Conservation (phyloP, 2,888 invertebrate genomes). For the Thymelicus sylvestris region DNA sequence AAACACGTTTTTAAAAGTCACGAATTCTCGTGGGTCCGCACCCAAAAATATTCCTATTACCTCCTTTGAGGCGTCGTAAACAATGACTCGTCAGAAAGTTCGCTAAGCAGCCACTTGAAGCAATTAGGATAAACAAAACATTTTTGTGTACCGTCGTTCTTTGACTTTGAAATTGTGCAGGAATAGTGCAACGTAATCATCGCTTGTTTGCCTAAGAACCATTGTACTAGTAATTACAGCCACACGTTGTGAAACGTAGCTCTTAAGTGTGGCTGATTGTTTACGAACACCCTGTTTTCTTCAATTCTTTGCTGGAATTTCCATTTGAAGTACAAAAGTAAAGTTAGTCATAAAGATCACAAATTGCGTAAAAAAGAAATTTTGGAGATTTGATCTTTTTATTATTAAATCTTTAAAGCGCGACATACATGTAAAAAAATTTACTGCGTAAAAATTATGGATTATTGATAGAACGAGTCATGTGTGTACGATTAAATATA, state of each 20-base stretch:
- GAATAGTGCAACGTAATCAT: slow-evolving; percentile 19
- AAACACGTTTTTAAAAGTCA: slow-evolving; percentile 68
- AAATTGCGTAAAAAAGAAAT: too few relatives aligned
- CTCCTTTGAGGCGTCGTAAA: slow-evolving; percentile 69
- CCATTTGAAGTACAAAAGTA: neutral
- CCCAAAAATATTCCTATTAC: slow-evolving; percentile 77
- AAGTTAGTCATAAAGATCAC: neutral
- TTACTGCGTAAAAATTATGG: too few relatives aligned
- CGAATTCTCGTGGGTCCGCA: slow-evolving; percentile 66
- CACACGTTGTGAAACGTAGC: slow-evolving; percentile 8
- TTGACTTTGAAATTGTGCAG: slow-evolving; percentile 39
- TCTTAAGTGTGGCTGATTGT: neutral
- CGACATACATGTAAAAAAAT: too few relatives aligned
- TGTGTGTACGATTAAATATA: neutral
- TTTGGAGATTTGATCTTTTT: too few relatives aligned
- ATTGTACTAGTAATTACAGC: slow-evolving; percentile 5
- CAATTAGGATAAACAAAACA: slow-evolving; percentile 83
- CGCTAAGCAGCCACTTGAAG: slow-evolving; percentile 79
- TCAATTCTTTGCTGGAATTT: slow-evolving; percentile 39
- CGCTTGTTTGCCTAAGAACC: slow-evolving; percentile 10
- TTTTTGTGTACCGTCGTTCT: slow-evolving; percentile 65
- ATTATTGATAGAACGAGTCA: neutral
- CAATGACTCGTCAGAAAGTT: slow-evolving; percentile 78
- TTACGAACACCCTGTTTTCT: slow-evolving; percentile 33
- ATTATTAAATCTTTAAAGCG: too few relatives aligned